These are phyloP conservation scores for Eulemur coronatus DNA, from an alignment of 2,797 vertebrate species.

Conservation along the genomic window DNA sequence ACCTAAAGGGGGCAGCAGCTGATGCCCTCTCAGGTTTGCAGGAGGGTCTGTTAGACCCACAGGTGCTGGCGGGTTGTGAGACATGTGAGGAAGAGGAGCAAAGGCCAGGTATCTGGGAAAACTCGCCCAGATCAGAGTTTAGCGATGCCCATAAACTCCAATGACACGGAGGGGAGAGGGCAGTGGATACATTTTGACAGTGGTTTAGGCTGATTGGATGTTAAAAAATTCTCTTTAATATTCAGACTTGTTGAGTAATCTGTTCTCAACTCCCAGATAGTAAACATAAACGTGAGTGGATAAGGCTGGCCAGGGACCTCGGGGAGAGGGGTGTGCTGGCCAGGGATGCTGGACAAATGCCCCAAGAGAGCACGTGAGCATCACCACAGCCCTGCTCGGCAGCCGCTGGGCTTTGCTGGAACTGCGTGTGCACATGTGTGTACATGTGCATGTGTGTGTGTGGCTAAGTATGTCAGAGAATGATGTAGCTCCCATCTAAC, in stretches of 20 bases:
- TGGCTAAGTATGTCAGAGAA: neutral
- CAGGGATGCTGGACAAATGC: neutral
- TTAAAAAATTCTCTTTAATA: constrained; percentile 70
- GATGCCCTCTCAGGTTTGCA: constrained; percentile 57
- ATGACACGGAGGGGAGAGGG: constrained; percentile 65
- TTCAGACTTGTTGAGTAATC: constrained; percentile 72
- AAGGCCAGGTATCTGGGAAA: constrained; percentile 65
- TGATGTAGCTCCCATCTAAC: too few species aligned
- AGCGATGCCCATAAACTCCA: constrained; percentile 64
- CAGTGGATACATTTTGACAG: constrained; percentile 55
- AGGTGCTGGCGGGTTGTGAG: neutral
- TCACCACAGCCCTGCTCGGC: neutral
- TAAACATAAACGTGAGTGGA: constrained; percentile 64
- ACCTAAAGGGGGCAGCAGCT: constrained; percentile 77
- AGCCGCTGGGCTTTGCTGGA: neutral
- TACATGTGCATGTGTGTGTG: neutral
- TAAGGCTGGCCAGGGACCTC: constrained; percentile 48
- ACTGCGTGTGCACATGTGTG: neutral
- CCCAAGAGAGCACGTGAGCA: fast-evolving
- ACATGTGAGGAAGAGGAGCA: constrained; percentile 72
- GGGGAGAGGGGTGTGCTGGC: fast-evolving
- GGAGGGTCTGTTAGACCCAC: constrained; percentile 56
- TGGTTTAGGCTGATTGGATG: constrained; percentile 62
- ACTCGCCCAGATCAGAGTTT: constrained; percentile 74
- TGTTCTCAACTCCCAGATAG: constrained; percentile 54